Evolutionary conservation across 2,113 vertebrate species (phyloP).

Genomic region (Hydrochoerus hydrochaeris): DNA sequence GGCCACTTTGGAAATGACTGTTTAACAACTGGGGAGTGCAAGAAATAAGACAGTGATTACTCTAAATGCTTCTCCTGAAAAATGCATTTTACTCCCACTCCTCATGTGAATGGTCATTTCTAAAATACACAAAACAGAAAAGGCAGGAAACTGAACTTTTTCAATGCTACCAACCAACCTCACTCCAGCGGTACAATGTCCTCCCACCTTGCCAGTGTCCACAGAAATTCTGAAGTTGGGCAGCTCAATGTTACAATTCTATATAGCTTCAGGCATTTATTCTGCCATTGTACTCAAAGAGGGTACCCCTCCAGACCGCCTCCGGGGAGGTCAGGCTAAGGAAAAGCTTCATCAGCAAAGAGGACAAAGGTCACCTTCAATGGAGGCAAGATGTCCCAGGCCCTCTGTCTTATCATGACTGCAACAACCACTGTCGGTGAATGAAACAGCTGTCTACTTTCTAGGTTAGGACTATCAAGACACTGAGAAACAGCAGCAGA

Average conservation of each 20-base stretch:
- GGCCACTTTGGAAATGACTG: neutral
- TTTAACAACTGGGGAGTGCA: neutral
- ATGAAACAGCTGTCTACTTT: neutral
- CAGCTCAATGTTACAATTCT: conserved; percentile 7
- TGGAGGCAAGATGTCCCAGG: neutral
- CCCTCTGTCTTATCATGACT: neutral
- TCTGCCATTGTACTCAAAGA: neutral
- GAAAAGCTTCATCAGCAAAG: neutral
- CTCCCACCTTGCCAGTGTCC: neutral
- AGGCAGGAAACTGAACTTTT: neutral
- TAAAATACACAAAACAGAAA: conserved; percentile 30
- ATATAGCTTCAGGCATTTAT: neutral
- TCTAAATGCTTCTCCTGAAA: neutral
- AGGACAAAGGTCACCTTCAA: neutral
- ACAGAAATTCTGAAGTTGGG: neutral
- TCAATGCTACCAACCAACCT: neutral
- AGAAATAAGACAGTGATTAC: neutral
- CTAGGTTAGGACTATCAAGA: neutral
- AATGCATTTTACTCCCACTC: neutral
- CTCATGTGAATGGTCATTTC: neutral
- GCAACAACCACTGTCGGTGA: neutral
- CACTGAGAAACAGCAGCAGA: conserved; percentile 27
- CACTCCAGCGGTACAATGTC: neutral
- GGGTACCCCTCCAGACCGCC: neutral
- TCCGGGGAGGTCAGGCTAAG: neutral